A percentile compares a stretch with the other conserved stretches of the same genome.
These are phyloP conservation scores for Xiphias gladius DNA, from an alignment of 2,113 vertebrate genomes.

Conservation along the genomic window DNA sequence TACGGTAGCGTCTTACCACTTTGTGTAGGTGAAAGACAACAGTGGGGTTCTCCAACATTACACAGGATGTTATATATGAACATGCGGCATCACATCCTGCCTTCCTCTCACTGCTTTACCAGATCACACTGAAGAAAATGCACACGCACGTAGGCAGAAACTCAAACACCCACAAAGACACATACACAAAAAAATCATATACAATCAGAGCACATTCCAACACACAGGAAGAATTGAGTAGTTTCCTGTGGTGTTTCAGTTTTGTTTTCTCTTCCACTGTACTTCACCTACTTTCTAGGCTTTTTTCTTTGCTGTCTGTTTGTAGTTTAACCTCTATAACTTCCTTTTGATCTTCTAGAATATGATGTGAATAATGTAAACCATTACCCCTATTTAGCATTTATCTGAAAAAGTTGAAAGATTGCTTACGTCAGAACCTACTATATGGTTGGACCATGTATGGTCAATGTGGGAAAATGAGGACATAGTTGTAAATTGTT, in stretches of 20 bases:
- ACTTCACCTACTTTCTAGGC: slow-evolving; percentile 70
- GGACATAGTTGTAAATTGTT: no score
- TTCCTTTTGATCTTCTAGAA: slow-evolving; percentile 25
- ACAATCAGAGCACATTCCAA: slow-evolving; percentile 48
- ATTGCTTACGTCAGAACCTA: not conserved
- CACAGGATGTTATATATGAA: slow-evolving; percentile 56
- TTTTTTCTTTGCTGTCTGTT: slow-evolving; percentile 32
- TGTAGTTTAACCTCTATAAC: slow-evolving; percentile 17
- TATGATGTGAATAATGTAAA: slow-evolving; percentile 12
- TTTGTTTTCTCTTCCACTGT: slow-evolving; percentile 62
- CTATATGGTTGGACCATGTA: no score
- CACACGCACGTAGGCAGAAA: not conserved
- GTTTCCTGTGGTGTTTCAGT: slow-evolving; percentile 70
- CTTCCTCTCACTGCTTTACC: slow-evolving; percentile 68
- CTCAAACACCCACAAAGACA: not conserved
- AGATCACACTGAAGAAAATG: slow-evolving; percentile 45
- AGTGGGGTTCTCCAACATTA: slow-evolving; percentile 73
- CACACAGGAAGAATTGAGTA: slow-evolving; percentile 33
- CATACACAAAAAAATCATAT: not conserved
- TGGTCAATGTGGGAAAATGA: no score
- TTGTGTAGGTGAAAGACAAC: slow-evolving; percentile 24
- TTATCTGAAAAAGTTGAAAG: slow-evolving; percentile 10
- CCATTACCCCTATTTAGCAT: slow-evolving; percentile 14
- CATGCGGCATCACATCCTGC: slow-evolving; percentile 73
- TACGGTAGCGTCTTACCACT: not conserved